Conservation (phyloP, 2,113 vertebrate species). For the Eurypyga helias region DNA sequence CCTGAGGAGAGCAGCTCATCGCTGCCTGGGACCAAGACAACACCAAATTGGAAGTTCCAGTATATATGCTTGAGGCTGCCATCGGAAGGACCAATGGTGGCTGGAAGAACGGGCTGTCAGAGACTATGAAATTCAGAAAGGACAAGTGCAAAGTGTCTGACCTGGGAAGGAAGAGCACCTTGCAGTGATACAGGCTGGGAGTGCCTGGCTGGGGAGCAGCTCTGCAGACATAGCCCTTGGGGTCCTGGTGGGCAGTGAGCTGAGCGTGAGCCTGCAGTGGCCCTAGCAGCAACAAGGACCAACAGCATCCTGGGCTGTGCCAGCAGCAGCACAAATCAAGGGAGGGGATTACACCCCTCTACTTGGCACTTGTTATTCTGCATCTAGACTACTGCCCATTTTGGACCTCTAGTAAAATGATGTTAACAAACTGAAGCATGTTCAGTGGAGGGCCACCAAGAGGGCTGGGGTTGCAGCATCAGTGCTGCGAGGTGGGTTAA, state of each 20-base stretch:
- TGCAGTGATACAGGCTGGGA: not conserved
- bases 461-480: rapidly evolving
- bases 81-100: rapidly evolving
- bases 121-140: not conserved
- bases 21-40: no score
- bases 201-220: not conserved
- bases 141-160: not conserved
- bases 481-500: not conserved
- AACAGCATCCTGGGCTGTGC: not conserved
- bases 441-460: not conserved
- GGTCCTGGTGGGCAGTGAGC: not conserved
- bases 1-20: no score
- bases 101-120: not conserved
- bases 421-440: rapidly evolving
- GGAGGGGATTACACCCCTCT: not conserved
- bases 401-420: not conserved
- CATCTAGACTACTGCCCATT: not conserved
- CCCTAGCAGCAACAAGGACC: rapidly evolving
- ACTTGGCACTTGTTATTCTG: not conserved
- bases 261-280: not conserved
- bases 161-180: not conserved
- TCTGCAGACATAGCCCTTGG: not conserved
- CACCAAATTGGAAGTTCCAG: not conserved
- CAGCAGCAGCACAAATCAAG: not conserved
- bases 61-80: not conserved